A percentile compares a stretch with the other conserved stretches of the same genome.
These are phyloP conservation scores for Peromyscus californicus DNA, from an alignment of 2,113 vertebrate species.

Conservation along the genomic window DNA sequence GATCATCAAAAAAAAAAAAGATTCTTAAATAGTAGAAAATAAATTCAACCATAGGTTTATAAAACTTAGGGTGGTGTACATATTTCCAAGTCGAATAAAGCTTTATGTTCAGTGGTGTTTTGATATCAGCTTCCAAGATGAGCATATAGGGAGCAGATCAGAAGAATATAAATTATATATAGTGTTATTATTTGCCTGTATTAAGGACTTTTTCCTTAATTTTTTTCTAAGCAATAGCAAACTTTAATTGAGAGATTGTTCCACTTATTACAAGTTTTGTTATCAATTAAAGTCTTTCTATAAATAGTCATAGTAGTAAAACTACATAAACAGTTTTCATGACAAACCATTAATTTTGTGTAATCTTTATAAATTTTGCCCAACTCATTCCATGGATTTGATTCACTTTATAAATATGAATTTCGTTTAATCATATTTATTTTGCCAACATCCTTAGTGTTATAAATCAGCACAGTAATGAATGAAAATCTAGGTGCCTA, in stretches of 20 bases:
- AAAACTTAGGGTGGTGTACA: neutral
- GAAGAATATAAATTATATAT: neutral
- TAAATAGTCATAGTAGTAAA: neutral
- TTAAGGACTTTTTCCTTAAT: neutral
- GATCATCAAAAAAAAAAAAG: no score
- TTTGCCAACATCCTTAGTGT: neutral
- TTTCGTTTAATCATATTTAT: neutral
- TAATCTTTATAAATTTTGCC: neutral
- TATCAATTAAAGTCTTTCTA: conserved; percentile 7
- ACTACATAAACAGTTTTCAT: neutral
- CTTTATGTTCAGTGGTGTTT: neutral
- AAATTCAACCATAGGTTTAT: neutral
- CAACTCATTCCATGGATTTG: neutral
- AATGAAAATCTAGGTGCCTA: neutral
- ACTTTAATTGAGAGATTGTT: neutral
- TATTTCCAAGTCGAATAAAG: neutral
- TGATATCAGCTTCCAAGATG: neutral
- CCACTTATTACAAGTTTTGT: neutral
- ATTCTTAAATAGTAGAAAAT: neutral
- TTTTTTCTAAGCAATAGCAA: neutral
- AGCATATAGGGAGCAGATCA: neutral
- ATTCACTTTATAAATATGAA: neutral
- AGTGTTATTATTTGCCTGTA: neutral
- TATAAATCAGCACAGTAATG: neutral
- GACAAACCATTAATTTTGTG: neutral